phyloP scores from a whole-genome alignment of 2,888 invertebrate species.

The Pantelozetes paolii region DNA sequence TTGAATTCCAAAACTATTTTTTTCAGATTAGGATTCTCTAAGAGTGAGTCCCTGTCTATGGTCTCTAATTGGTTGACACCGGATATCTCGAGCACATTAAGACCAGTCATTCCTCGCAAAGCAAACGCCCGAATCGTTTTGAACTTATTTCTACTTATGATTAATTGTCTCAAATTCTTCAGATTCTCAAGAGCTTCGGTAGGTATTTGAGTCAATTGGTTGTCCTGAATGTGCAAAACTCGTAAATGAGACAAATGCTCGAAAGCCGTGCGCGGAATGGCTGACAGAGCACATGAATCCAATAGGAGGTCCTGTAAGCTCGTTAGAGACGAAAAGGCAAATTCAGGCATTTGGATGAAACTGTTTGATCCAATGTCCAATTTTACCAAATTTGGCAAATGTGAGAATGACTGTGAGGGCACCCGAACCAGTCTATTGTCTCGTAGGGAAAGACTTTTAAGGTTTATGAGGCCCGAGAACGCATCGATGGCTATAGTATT shows the following conservation, averaged over 20 bases:
- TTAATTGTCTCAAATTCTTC: constrained; percentile 35
- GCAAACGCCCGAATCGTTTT: constrained; percentile 5
- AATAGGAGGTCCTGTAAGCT: constrained; percentile 69
- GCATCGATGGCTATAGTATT: constrained; percentile 67
- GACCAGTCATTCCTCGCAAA: constrained; percentile 36
- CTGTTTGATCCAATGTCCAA: constrained; percentile 75
- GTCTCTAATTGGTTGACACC: constrained; percentile 9
- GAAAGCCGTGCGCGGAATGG: constrained; percentile 67
- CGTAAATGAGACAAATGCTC: constrained; percentile 62
- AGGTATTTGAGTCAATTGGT: constrained; percentile 38
- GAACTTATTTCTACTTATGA: constrained; percentile 39
- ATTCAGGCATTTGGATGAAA: constrained; percentile 60
- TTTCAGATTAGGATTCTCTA: constrained; percentile 44
- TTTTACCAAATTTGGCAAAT: constrained; percentile 69
- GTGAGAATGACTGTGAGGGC: constrained; percentile 70
- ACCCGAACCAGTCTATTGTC: constrained; percentile 75
- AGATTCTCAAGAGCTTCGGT: constrained; percentile 37
- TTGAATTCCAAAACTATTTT: constrained; percentile 44
- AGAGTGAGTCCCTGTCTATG: constrained; percentile 44
- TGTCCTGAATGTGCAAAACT: constrained; percentile 25
- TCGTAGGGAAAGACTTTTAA: constrained; percentile 70
- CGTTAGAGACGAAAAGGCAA: constrained; percentile 54
- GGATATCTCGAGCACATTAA: constrained; percentile 34
- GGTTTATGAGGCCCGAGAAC: constrained; percentile 67
- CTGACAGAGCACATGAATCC: constrained; percentile 50